These are phyloP conservation scores for Taxidea taxus DNA, from an alignment of 2,113 vertebrate genomes.

Conservation along the genomic window DNA sequence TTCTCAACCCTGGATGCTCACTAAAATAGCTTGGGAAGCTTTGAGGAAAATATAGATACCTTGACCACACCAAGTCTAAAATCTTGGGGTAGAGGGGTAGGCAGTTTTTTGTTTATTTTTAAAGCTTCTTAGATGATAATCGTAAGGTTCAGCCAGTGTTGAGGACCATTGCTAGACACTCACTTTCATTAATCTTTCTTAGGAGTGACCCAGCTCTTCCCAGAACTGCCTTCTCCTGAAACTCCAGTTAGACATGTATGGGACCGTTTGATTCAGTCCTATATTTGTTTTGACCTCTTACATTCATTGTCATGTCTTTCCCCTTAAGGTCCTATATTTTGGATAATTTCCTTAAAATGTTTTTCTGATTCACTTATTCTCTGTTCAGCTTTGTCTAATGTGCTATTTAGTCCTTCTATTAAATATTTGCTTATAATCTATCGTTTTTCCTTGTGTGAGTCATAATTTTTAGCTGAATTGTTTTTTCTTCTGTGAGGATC, in stretches of 20 bases:
- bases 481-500: neutral
- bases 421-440: neutral
- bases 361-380: neutral
- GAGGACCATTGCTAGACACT: neutral
- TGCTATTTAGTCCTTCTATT: neutral
- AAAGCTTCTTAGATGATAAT: neutral
- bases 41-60: neutral
- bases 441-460: neutral
- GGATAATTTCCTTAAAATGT: neutral
- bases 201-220: neutral
- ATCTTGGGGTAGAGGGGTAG: neutral
- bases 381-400: constrained; percentile 3
- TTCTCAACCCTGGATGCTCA: neutral
- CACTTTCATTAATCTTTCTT: neutral
- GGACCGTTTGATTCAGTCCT: neutral
- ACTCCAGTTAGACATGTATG: neutral
- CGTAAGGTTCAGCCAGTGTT: neutral
- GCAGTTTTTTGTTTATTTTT: neutral
- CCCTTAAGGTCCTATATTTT: neutral
- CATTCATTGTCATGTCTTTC: neutral
- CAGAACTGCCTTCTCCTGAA: neutral
- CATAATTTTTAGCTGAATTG: neutral
- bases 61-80: neutral
- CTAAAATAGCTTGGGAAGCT: constrained; percentile 3
- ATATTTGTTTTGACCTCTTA: neutral